Evolutionary conservation across 2,888 invertebrate genomes (phyloP).

Genomic region (Platycnemis pennipes): DNA sequence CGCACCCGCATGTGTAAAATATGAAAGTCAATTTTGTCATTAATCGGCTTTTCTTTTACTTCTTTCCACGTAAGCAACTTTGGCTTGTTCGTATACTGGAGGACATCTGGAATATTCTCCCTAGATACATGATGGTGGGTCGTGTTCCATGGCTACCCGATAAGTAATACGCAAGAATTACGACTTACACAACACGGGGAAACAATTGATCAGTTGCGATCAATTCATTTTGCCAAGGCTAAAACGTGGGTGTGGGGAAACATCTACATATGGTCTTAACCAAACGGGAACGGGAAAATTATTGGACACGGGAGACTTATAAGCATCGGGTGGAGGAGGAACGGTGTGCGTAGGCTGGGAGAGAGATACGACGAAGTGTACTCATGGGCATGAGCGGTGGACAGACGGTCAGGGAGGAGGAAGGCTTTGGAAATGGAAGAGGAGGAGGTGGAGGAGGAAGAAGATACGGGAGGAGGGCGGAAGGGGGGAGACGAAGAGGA

Average conservation of each 20-base stretch:
- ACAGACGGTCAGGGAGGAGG: not conserved
- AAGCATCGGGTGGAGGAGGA: not conserved
- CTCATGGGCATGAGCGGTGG: not conserved
- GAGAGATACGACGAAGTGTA: not conserved
- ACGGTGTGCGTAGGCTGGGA: not conserved
- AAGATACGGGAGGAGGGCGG: not conserved
- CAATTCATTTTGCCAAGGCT: conserved; percentile 9
- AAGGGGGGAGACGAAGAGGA: not conserved
- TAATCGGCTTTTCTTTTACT: too few relatives aligned
- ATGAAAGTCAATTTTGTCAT: too few relatives aligned
- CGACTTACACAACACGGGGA: not conserved
- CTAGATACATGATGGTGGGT: not conserved
- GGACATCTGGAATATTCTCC: not conserved
- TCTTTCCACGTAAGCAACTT: too few relatives aligned
- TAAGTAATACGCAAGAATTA: conserved; percentile 6
- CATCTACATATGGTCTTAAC: conserved; percentile 24
- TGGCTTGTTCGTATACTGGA: too few relatives aligned
- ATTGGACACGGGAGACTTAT: conserved; percentile 18
- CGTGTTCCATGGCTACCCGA: conserved; percentile 16
- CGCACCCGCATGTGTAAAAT: too few relatives aligned
- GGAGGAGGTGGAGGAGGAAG: not conserved
- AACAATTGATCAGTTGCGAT: not conserved
- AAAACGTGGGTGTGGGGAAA: conserved; percentile 22
- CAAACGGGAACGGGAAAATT: conserved; percentile 30
- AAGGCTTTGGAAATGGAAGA: not conserved